Evolutionary conservation across 2,113 vertebrate species (phyloP).

Genomic region (Trogon surrucura): DNA sequence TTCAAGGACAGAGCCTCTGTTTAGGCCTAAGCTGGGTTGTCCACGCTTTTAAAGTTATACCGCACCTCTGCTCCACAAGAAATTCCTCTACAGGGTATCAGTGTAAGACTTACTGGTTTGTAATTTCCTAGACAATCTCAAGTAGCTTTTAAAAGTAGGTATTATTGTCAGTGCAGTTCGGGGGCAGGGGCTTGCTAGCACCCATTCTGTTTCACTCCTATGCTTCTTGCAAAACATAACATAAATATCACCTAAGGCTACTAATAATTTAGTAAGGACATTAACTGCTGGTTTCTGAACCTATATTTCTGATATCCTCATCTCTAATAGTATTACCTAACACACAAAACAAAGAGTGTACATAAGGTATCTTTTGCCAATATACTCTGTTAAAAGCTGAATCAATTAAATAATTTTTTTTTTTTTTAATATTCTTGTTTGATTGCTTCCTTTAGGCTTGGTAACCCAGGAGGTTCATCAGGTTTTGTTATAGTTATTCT

Average conservation of each 20-base stretch:
- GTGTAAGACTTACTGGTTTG: not conserved
- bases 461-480: not conserved
- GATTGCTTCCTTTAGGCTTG: not conserved
- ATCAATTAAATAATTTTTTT: not conserved
- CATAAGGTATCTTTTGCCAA: not conserved
- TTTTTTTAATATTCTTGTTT: not conserved
- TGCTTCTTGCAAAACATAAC: not conserved
- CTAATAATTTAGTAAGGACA: not conserved
- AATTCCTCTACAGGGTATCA: no score
- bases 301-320: not conserved
- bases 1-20: no score
- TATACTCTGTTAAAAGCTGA: not conserved
- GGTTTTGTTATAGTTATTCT: not conserved
- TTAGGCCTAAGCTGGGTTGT: no score
- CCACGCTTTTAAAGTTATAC: no score
- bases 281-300: not conserved
- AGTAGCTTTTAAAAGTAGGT: not conserved
- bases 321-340: not conserved
- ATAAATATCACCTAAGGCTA: not conserved
- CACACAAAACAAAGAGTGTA: not conserved
- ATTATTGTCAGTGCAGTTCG: not conserved
- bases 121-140: not conserved
- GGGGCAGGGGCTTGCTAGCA: not conserved
- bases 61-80: no score
- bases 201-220: not conserved